phyloP scores from a whole-genome alignment of 1,140 invertebrate species.

The Diprion similis region DNA sequence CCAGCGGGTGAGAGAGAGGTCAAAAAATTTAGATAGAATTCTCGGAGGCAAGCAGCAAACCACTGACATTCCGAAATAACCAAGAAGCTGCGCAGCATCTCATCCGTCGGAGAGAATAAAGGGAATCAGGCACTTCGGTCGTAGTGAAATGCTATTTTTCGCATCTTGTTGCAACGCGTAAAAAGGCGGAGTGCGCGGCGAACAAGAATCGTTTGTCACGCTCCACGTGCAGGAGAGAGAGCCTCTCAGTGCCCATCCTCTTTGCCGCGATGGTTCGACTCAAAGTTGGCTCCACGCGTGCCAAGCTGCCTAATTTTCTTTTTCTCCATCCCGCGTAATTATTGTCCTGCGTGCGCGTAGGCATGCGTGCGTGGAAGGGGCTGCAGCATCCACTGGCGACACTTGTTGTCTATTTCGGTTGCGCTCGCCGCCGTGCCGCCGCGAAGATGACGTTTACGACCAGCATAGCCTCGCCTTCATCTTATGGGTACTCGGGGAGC shows the following conservation, averaged over 20 bases:
- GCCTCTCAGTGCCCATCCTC: neutral
- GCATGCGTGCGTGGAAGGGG: neutral
- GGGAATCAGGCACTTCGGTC: neutral
- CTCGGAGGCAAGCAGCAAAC: neutral
- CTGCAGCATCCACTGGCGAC: neutral
- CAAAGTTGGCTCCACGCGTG: neutral
- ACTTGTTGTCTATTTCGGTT: conserved; percentile 17
- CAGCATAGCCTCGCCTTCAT: conserved; percentile 3
- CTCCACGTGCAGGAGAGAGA: neutral
- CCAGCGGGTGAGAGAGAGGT: neutral
- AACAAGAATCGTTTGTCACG: conserved; percentile 7
- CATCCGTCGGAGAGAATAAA: neutral
- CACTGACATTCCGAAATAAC: no score
- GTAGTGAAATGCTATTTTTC: neutral
- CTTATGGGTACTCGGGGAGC: neutral
- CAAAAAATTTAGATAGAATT: neutral
- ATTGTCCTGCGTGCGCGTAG: neutral
- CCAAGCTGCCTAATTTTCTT: neutral
- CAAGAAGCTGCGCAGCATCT: no score
- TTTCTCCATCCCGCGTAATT: neutral
- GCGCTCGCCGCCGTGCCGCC: neutral
- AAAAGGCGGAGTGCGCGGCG: neutral
- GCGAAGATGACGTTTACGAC: conserved; percentile 18
- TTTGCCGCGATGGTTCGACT: neutral
- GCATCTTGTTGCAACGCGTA: neutral